Conservation (phyloP, 2,113 vertebrate genomes). For the Prunella himalayana region DNA sequence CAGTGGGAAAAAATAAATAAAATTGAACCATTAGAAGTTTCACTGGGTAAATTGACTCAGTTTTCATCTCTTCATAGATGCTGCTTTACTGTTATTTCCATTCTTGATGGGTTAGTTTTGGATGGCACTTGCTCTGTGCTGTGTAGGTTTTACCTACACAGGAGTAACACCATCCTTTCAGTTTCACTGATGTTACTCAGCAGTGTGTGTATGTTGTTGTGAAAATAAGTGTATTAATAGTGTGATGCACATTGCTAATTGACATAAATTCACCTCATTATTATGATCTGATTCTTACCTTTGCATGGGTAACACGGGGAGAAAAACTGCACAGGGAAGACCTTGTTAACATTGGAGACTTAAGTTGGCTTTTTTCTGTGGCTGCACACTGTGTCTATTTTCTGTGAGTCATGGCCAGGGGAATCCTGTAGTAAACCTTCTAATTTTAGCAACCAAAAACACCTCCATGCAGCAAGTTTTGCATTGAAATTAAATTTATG, state of each 20-base stretch:
- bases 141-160: neutral
- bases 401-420: neutral
- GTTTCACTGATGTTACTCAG: neutral
- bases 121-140: neutral
- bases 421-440: neutral
- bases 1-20: neutral
- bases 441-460: neutral
- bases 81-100: neutral
- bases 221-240: neutral
- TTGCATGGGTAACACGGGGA: neutral
- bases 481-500: neutral
- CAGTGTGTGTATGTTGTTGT: neutral
- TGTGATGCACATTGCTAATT: neutral
- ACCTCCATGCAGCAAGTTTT: constrained; percentile 19
- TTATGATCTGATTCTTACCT: neutral
- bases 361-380: neutral
- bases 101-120: neutral
- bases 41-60: neutral
- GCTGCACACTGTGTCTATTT: neutral
- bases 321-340: neutral
- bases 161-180: neutral
- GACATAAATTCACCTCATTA: neutral
- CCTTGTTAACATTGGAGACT: neutral
- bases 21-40: neutral
- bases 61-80: neutral